Conservation (phyloP, 2,888 invertebrate genomes). For the Eustalomyia histrio region DNA sequence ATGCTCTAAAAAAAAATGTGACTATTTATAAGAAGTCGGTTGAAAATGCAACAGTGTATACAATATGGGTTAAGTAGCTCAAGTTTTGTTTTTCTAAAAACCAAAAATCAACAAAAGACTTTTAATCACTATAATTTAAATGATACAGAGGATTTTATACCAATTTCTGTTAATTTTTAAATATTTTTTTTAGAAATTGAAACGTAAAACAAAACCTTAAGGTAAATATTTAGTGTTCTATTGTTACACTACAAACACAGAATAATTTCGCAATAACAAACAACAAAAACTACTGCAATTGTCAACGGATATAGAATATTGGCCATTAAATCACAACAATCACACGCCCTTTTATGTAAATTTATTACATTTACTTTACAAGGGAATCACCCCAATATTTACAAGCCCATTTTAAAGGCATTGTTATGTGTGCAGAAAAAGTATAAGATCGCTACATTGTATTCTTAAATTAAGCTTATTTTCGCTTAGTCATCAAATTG, state of each 20-base stretch:
- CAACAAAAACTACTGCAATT: neutral
- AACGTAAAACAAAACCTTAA: neutral
- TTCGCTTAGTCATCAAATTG: no score
- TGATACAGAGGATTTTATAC: neutral
- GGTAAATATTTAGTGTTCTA: neutral
- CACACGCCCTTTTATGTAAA: neutral
- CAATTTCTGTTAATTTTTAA: neutral
- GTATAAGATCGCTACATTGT: no score
- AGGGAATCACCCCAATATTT: no score
- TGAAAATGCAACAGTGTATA: no score
- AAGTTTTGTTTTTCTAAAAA: neutral
- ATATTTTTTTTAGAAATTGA: no score
- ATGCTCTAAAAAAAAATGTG: no score
- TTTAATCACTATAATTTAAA: constrained; percentile 1
- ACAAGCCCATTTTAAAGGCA: no score
- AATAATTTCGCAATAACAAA: neutral
- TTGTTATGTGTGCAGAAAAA: no score
- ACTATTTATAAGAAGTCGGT: no score
- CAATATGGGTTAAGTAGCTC: no score
- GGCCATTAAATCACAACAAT: constrained; percentile 3
- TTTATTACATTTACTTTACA: neutral
- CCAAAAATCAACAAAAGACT: neutral
- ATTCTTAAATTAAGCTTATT: no score
- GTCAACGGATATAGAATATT: constrained; percentile 4
- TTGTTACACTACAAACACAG: neutral